Conservation (phyloP, 2,797 vertebrate species). For the Aotus griseimembra region DNA sequence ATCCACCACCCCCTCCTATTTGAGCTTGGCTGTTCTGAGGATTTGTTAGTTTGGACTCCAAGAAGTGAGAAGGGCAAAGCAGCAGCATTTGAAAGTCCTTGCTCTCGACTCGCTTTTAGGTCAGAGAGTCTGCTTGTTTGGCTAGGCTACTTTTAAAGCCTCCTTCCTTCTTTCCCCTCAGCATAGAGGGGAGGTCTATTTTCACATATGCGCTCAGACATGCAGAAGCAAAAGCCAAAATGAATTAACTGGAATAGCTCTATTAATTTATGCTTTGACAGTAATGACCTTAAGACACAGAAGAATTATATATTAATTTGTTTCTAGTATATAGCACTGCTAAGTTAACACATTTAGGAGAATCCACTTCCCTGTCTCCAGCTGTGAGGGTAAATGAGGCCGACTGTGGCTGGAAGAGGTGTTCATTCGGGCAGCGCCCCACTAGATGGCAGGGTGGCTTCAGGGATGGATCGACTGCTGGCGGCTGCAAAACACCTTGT, state of each 20-base stretch:
- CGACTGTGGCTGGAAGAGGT: constrained; percentile 20
- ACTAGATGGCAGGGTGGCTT: constrained; percentile 88
- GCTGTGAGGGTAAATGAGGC: constrained; percentile 83
- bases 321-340: constrained; percentile 80
- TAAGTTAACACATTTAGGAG: constrained; percentile 83
- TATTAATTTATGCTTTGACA: constrained; percentile 85
- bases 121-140: constrained; percentile 73
- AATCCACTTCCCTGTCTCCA: constrained; percentile 76
- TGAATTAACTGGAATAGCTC: constrained; percentile 83
- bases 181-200: constrained; percentile 60
- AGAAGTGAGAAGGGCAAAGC: rapidly evolving
- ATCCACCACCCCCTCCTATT: not conserved
- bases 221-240: constrained; percentile 82
- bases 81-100: not conserved
- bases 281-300: constrained; percentile 86
- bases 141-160: constrained; percentile 67
- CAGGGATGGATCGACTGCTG: constrained; percentile 68
- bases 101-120: constrained; percentile 31
- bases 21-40: constrained; percentile 6
- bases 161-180: constrained; percentile 52
- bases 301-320: constrained; percentile 87
- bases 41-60: not conserved
- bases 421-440: constrained; percentile 61
- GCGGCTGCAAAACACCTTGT: constrained; percentile 68
- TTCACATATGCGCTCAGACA: constrained; percentile 81